These are phyloP conservation scores for Lagria hirta DNA, from an alignment of 2,888 invertebrate species.

Conservation along the genomic window DNA sequence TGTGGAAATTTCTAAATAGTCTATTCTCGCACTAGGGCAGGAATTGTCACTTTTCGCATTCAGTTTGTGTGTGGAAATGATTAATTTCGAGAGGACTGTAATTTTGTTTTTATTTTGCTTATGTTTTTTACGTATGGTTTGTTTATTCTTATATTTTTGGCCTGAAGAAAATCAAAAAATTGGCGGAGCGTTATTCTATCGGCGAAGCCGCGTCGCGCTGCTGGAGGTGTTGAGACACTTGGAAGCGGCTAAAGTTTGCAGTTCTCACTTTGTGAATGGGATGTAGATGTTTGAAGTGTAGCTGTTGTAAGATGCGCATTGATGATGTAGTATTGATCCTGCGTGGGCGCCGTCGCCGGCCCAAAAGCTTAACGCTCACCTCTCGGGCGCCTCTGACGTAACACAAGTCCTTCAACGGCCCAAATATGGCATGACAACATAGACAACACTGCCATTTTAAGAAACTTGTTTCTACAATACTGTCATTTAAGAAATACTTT, in stretches of 20 bases:
- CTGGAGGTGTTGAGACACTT: too few relatives aligned
- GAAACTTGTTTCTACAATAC: constrained; percentile 15
- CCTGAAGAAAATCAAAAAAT: too few relatives aligned
- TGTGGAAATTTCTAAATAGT: too few relatives aligned
- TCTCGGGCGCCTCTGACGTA: constrained; percentile 47
- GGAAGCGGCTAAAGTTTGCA: constrained; percentile 23
- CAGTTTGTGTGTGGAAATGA: too few relatives aligned
- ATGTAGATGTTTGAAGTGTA: constrained; percentile 40
- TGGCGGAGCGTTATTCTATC: too few relatives aligned
- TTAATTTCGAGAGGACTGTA: too few relatives aligned
- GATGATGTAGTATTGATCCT: constrained; percentile 44
- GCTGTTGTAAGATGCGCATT: constrained; percentile 37
- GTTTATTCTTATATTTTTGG: too few relatives aligned
- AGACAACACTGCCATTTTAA: constrained; percentile 19
- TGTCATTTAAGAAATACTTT: too few relatives aligned
- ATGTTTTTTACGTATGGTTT: too few relatives aligned
- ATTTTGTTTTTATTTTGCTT: too few relatives aligned
- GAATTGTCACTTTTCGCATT: too few relatives aligned
- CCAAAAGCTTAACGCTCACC: constrained; percentile 37
- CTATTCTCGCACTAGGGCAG: too few relatives aligned
- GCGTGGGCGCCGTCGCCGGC: constrained; percentile 37
- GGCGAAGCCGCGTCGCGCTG: background rate
- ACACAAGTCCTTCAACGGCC: constrained; percentile 44
- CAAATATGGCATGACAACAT: constrained; percentile 32
- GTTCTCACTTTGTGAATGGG: constrained; percentile 39